Percentiles rank a stretch among this genome's conserved stretches.
These are phyloP conservation scores for Clitarchus hookeri DNA, from an alignment of 2,888 invertebrate species.

Conservation along the genomic window DNA sequence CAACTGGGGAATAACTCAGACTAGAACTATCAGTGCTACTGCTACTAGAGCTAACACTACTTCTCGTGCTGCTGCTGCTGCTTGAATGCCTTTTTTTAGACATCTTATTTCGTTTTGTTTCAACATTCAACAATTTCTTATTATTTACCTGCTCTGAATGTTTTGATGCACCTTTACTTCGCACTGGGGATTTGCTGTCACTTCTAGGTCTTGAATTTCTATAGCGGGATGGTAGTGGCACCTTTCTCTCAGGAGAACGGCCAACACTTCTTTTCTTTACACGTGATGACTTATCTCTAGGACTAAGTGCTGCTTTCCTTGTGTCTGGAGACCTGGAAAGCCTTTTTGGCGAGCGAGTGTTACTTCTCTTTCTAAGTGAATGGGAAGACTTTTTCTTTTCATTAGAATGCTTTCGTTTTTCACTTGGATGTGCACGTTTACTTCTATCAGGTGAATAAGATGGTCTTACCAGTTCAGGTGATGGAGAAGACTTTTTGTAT, in stretches of 20 bases:
- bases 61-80: neutral
- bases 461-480: constrained; percentile 16
- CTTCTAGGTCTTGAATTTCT: constrained; percentile 24
- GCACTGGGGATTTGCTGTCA: constrained; percentile 18
- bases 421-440: neutral
- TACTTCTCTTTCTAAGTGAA: neutral
- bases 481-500: constrained; percentile 24
- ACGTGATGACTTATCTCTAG: neutral
- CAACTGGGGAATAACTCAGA: constrained; percentile 71
- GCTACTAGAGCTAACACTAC: constrained; percentile 23
- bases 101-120: constrained; percentile 19
- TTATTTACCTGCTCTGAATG: neutral
- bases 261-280: constrained; percentile 18
- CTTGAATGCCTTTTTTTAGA: neutral
- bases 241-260: constrained; percentile 19
- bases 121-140: neutral
- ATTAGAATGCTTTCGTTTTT: constrained; percentile 18
- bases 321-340: neutral
- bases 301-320: neutral
- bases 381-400: constrained; percentile 28
- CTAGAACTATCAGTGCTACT: constrained; percentile 49
- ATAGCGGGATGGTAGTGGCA: neutral
- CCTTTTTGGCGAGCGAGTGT: neutral
- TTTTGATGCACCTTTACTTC: neutral
- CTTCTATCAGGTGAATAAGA: neutral